Percentiles rank a stretch among this genome's conserved stretches.
Evolutionary conservation across 1,140 invertebrate genomes (phyloP).

Genomic region (Ectropis grisescens): DNA sequence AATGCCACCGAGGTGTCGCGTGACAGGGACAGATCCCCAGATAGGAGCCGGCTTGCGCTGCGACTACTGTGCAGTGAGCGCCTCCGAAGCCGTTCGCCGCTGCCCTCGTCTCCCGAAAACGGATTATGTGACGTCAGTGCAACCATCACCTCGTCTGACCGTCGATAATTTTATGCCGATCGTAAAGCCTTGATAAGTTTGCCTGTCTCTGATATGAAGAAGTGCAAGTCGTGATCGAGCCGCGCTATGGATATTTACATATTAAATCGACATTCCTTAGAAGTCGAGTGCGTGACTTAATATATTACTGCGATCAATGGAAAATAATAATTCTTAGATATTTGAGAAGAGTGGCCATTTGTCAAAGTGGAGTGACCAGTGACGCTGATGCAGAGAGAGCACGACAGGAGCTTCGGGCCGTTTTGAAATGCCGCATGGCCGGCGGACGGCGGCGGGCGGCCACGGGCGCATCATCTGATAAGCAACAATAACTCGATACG

Average conservation of each 20-base stretch:
- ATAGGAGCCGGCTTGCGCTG: constrained; percentile 25
- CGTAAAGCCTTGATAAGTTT: constrained; percentile 2
- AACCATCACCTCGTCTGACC: not conserved
- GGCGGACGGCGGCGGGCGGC: constrained; percentile 10
- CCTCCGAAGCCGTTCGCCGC: constrained; percentile 5
- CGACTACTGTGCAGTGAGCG: constrained; percentile 39
- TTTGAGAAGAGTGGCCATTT: constrained; percentile 45
- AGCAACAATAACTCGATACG: constrained; percentile 57
- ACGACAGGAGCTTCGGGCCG: constrained; percentile 18
- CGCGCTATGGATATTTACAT: constrained; percentile 29
- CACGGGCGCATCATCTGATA: constrained; percentile 52
- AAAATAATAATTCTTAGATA: constrained; percentile 48
- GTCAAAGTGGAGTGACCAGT: constrained; percentile 30
- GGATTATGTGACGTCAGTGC: not conserved
- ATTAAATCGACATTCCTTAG: constrained; percentile 40
- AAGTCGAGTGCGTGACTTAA: constrained; percentile 51
- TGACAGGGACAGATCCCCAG: constrained; percentile 25
- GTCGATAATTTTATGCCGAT: not conserved
- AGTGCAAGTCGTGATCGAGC: constrained; percentile 20
- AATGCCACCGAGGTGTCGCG: constrained; percentile 43
- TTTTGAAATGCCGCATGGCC: too few species aligned
- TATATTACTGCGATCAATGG: constrained; percentile 47
- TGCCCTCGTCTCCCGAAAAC: constrained; percentile 3
- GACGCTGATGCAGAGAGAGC: constrained; percentile 19
- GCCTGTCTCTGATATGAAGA: constrained; percentile 4